Conservation (phyloP, 2,113 vertebrate genomes). For the Ailurus styani region DNA sequence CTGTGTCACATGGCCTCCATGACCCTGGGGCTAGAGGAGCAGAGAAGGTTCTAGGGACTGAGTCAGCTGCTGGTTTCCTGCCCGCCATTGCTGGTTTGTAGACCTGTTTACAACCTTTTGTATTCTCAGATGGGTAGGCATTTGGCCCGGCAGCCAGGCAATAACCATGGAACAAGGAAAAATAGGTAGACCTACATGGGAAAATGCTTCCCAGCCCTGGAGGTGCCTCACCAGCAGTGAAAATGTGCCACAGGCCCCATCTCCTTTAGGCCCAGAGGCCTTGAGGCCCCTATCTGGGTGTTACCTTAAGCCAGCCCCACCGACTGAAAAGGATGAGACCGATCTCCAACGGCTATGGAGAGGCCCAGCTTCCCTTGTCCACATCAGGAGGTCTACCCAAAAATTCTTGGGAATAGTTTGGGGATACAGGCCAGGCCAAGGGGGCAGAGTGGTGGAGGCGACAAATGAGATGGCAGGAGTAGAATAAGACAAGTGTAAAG, state of each 20-base stretch:
- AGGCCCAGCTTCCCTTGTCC: neutral
- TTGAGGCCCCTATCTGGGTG: neutral
- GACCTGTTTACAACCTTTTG: neutral
- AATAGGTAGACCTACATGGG: neutral
- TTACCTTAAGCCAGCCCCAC: neutral
- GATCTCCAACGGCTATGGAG: neutral
- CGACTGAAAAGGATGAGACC: neutral
- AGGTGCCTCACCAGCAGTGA: neutral
- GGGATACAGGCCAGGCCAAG: neutral
- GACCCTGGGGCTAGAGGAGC: neutral
- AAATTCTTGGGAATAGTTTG: neutral
- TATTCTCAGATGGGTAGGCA: neutral
- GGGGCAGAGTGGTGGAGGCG: neutral
- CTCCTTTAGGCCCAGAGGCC: neutral
- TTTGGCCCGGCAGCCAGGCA: neutral
- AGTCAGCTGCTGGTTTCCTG: neutral
- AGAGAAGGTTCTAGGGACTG: neutral
- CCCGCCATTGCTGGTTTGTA: neutral
- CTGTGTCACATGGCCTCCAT: neutral
- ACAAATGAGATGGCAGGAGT: neutral
- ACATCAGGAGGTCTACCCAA: neutral
- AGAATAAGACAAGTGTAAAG: neutral
- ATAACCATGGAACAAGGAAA: neutral
- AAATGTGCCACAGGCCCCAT: neutral
- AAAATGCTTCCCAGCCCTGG: neutral